A percentile compares a stretch with the other conserved stretches of the same genome.
phyloP scores from a whole-genome alignment of 2,888 invertebrate genomes.

The Metacarcinus magister region DNA sequence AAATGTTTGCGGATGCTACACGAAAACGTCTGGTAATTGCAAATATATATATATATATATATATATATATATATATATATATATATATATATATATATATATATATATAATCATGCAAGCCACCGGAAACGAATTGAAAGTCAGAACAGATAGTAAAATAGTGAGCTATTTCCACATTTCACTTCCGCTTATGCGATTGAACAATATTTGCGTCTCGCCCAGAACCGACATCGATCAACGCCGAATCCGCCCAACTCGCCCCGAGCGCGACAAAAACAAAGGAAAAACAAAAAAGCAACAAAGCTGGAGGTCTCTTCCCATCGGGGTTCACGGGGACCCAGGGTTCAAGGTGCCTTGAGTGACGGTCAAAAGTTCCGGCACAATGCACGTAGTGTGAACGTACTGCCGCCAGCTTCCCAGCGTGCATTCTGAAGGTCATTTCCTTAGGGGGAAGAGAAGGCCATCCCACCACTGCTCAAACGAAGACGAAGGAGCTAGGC shows the following conservation, averaged over 20 bases:
- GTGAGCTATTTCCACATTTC: slow-evolving; percentile 41
- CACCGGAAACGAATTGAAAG: slow-evolving; percentile 37
- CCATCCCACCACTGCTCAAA: slow-evolving; percentile 26
- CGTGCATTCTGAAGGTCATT: slow-evolving; percentile 56
- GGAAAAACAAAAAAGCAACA: slow-evolving; percentile 16
- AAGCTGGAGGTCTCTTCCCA: slow-evolving; percentile 40
- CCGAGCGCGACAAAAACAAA: slow-evolving; percentile 32
- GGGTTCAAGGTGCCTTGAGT: slow-evolving; percentile 21
- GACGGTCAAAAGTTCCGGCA: slow-evolving; percentile 45
- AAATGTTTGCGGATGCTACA: background rate
- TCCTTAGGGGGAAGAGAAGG: slow-evolving; percentile 38
- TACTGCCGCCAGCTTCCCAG: background rate
- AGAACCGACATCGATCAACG: slow-evolving; percentile 45
- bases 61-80: slow-evolving; percentile 40
- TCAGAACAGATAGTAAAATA: slow-evolving; percentile 44
- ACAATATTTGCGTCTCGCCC: slow-evolving; percentile 48
- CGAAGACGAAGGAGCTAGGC: background rate
- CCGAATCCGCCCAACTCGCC: slow-evolving; percentile 36
- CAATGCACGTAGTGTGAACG: slow-evolving; percentile 41
- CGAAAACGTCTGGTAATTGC: background rate
- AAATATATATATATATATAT: slow-evolving; percentile 9
- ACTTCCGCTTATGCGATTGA: slow-evolving; percentile 48
- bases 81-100: slow-evolving; percentile 42
- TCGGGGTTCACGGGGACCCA: background rate
- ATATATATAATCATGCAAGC: slow-evolving; percentile 7